Percentiles rank a stretch among this genome's conserved stretches.
Evolutionary conservation across 1,140 invertebrate genomes (phyloP).

Genomic region (Drosophila lowei): DNA sequence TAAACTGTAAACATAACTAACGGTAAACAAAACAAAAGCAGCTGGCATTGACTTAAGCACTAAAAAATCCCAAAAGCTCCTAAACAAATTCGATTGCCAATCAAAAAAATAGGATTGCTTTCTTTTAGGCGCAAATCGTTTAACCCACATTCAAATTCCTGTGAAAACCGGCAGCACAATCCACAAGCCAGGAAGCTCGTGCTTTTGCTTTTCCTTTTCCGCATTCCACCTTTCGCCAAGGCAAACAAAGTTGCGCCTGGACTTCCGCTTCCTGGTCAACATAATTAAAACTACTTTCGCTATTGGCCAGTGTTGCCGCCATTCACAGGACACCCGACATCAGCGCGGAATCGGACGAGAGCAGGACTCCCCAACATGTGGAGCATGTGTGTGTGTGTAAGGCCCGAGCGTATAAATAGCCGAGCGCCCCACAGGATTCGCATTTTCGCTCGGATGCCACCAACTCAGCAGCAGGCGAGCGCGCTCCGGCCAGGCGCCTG

Average conservation of each 20-base stretch:
- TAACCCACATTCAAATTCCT: not conserved
- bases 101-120: constrained; percentile 20
- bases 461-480: constrained; percentile 41
- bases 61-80: constrained; percentile 15
- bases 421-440: constrained; percentile 55
- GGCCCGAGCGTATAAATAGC: constrained; percentile 64
- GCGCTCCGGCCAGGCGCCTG: constrained; percentile 36
- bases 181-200: no score
- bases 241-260: constrained; percentile 41
- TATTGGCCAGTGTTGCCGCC: constrained; percentile 33
- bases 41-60: not conserved
- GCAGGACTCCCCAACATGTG: constrained; percentile 8
- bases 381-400: constrained; percentile 21
- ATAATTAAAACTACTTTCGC: constrained; percentile 75
- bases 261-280: constrained; percentile 77
- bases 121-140: constrained; percentile 11
- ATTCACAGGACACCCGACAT: constrained; percentile 22
- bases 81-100: not conserved
- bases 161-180: no score
- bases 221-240: constrained; percentile 18
- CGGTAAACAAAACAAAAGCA: constrained; percentile 6
- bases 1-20: not conserved
- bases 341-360: constrained; percentile 50
- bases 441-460: constrained; percentile 43
- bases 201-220: not conserved